These are phyloP conservation scores for Mellilla xanthometata DNA, from an alignment of 2,888 invertebrate genomes.

Conservation along the genomic window DNA sequence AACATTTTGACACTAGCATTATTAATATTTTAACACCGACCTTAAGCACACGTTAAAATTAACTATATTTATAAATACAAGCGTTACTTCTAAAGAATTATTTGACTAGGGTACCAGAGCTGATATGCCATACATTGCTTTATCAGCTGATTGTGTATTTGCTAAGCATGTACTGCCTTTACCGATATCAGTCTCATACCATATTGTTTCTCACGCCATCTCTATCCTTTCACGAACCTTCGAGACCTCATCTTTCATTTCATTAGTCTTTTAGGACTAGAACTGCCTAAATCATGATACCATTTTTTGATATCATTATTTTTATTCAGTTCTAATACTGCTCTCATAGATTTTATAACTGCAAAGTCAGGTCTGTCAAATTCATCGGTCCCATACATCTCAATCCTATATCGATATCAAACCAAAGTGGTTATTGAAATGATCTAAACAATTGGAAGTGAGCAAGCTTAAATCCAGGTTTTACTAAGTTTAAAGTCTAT, in stretches of 20 bases:
- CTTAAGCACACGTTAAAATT: constrained; percentile 72
- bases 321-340: not conserved
- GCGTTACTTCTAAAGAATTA: constrained; percentile 27
- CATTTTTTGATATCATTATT: not conserved
- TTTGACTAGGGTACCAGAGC: constrained; percentile 38
- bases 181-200: constrained; percentile 51
- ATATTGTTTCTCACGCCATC: constrained; percentile 34
- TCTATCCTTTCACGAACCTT: constrained; percentile 24
- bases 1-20: constrained; percentile 56
- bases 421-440: constrained; percentile 26
- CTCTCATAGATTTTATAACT: constrained; percentile 1
- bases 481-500: constrained; percentile 37
- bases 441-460: constrained; percentile 49
- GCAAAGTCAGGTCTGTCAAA: constrained; percentile 6
- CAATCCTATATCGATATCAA: constrained; percentile 32
- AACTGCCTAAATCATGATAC: not conserved
- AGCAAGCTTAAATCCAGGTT: constrained; percentile 58
- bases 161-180: constrained; percentile 46
- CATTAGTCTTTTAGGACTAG: not conserved
- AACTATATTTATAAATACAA: constrained; percentile 47
- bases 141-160: constrained; percentile 42
- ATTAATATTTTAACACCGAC: constrained; percentile 57
- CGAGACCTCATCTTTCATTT: constrained; percentile 3
- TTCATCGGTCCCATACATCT: constrained; percentile 17
- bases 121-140: constrained; percentile 50